Evolutionary conservation across 2,888 invertebrate genomes (phyloP).

Genomic region (Cheilosia vulpina): DNA sequence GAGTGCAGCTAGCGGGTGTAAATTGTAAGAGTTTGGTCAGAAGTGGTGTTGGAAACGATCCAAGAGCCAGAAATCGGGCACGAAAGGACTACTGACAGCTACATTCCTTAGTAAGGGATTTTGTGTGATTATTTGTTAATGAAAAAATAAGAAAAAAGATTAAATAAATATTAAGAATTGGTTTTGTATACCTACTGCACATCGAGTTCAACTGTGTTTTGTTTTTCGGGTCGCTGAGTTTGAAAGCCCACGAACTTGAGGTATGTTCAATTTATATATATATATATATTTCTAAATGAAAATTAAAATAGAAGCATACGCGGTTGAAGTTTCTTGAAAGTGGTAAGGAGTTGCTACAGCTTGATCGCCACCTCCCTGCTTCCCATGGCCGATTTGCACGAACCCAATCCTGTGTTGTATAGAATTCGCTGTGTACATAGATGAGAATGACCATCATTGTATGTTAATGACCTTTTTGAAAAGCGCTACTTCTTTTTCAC

Average conservation of each 20-base stretch:
- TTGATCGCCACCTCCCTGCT: not conserved
- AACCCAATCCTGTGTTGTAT: not conserved
- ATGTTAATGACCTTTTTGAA: constrained; percentile 45
- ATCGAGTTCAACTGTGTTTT: not conserved
- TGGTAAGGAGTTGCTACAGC: not conserved
- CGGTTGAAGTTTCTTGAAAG: not conserved
- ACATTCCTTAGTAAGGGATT: constrained; percentile 13
- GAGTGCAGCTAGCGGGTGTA: not conserved
- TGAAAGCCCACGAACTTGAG: not conserved
- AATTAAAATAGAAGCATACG: not conserved
- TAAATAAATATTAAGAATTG: too few species aligned
- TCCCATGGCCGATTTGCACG: not conserved
- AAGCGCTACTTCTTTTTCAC: not conserved
- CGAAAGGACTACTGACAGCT: constrained; percentile 13
- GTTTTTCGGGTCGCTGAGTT: not conserved
- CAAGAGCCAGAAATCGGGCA: not conserved
- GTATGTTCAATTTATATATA: not conserved
- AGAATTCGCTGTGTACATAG: not conserved
- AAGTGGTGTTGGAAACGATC: not conserved
- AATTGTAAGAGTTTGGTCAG: not conserved
- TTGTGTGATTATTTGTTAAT: not conserved
- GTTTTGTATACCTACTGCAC: constrained; percentile 5
- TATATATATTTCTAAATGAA: not conserved
- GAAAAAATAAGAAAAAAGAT: not conserved
- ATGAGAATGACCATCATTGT: constrained; percentile 1